Evolutionary conservation across 2,797 vertebrate species (phyloP), one percentile per base, ranked within the genome.

Genomic region (Phoxinus dragarum): DNA sequence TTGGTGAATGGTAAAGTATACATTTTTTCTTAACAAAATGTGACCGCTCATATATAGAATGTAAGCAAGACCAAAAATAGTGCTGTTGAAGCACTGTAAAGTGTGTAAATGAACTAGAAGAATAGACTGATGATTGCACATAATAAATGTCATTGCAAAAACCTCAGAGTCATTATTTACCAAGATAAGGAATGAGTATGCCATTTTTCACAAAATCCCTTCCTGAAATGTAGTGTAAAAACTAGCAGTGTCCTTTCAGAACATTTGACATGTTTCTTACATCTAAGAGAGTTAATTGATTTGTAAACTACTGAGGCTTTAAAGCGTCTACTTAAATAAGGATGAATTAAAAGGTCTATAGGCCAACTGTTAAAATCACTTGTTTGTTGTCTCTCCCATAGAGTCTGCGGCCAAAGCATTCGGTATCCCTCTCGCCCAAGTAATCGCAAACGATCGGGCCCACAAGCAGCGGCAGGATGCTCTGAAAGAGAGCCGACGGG

Each of bases 321-420:
- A 40, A 38, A 59, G 8, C 0, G 11, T 56, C 3, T 10, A 44
- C 21, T 1, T 42, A 27, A 69, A 36, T 52, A 6, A 7, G 10
- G 36, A 12, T 42, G 5, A 71, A 71, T 81, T 0, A 47, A 44
- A 73, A 34, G 42, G 56, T 34, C n/a, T 6, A 42, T 14, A 44
- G 27, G 11, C 21, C 40, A 34, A 21, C 38, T 73, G 54, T 44
- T 31, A 47, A 47, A 4, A 27, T 40, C 11, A 34, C 6, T 54
- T 44, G 49, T 59, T 47, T 61, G 11, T 36, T 76, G 52, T 34
- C 11, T 66, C 16, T 69, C 44, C 61, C 21, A 21, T 86, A 97
- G 97, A 97, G 47, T 92, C 89, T 0, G 92, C 90, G 1, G 89
- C 96, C n/a, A 96, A 96, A 92, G 96, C 95, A 0, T 99, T 99